phyloP scores from a whole-genome alignment of 2,113 vertebrate genomes.

The Galemys pyrenaicus region DNA sequence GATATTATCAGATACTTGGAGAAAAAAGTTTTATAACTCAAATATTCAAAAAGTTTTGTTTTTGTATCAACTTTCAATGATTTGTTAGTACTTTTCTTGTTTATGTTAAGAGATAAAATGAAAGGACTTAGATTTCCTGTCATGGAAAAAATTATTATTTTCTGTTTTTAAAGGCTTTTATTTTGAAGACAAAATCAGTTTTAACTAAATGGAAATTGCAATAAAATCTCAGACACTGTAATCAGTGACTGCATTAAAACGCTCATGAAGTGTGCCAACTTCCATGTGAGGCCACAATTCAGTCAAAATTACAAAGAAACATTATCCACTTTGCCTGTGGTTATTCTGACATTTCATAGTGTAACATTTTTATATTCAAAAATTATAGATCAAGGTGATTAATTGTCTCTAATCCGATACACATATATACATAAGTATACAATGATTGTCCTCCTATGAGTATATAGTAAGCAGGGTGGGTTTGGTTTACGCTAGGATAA shows the following conservation, averaged over 20 bases:
- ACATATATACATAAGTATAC: not conserved
- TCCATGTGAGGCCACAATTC: constrained; percentile 35
- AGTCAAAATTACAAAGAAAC: constrained; percentile 50
- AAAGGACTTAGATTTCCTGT: constrained; percentile 62
- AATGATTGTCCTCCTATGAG: constrained; percentile 30
- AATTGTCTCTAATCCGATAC: constrained; percentile 35
- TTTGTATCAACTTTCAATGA: constrained; percentile 56
- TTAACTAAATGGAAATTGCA: constrained; percentile 74
- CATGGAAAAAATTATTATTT: constrained; percentile 68
- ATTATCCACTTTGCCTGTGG: constrained; percentile 38
- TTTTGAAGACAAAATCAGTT: constrained; percentile 75
- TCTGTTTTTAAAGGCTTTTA: constrained; percentile 61
- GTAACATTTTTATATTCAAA: constrained; percentile 19
- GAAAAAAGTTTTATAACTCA: not conserved
- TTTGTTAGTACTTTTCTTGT: constrained; percentile 63
- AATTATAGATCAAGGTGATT: constrained; percentile 4
- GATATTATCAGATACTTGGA: constrained; percentile 49
- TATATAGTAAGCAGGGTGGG: not conserved
- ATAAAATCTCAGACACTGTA: constrained; percentile 74
- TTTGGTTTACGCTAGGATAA: constrained; percentile 17
- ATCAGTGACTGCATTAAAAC: constrained; percentile 68
- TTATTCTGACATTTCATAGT: constrained; percentile 34
- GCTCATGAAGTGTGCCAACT: constrained; percentile 58
- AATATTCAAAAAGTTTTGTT: constrained; percentile 61
- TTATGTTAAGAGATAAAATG: constrained; percentile 60